Evolutionary conservation across 1,140 invertebrate species (phyloP).

Genomic region (Ceratina japonica): DNA sequence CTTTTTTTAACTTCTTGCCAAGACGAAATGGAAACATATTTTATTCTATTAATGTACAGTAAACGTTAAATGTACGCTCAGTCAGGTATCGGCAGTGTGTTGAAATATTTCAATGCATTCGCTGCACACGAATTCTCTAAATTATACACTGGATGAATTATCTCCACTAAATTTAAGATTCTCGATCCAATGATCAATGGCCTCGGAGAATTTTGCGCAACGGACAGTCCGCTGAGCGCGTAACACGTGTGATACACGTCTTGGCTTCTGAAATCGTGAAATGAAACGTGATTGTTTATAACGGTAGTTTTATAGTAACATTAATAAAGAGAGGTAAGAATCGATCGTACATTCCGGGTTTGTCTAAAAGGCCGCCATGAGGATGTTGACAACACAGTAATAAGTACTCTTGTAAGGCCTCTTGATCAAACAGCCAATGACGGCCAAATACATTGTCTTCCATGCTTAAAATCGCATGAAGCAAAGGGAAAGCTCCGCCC

Average conservation of each 20-base stretch:
- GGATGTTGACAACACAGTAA: conserved; percentile 94
- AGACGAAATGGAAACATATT: conserved; percentile 46
- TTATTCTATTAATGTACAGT: conserved; percentile 37
- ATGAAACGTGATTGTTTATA: conserved; percentile 50
- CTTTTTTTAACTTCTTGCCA: conserved; percentile 25
- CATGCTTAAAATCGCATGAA: conserved; percentile 82
- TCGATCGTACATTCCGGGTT: conserved; percentile 92
- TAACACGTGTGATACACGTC: conserved; percentile 99
- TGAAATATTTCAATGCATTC: conserved; percentile 72
- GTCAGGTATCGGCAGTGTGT: conserved; percentile 69
- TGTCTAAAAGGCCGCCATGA: conserved; percentile 96
- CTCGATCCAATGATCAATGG: conserved; percentile 69
- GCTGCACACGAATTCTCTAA: conserved; percentile 67
- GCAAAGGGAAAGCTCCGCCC: conserved; percentile 91
- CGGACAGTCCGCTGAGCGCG: conserved; percentile 94
- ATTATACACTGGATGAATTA: conserved; percentile 73
- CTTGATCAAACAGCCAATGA: conserved; percentile 88
- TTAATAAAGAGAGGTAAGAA: background rate
- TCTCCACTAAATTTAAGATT: background rate
- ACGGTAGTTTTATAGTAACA: conserved; percentile 39
- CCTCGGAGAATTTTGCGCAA: conserved; percentile 91
- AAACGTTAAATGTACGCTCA: conserved; percentile 49
- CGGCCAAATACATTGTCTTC: conserved; percentile 74
- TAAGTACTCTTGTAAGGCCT: conserved; percentile 96
- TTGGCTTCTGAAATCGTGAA: conserved; percentile 86